Conservation (phyloP, 2,797 vertebrate species). For the Philypnodon macrostomus region DNA sequence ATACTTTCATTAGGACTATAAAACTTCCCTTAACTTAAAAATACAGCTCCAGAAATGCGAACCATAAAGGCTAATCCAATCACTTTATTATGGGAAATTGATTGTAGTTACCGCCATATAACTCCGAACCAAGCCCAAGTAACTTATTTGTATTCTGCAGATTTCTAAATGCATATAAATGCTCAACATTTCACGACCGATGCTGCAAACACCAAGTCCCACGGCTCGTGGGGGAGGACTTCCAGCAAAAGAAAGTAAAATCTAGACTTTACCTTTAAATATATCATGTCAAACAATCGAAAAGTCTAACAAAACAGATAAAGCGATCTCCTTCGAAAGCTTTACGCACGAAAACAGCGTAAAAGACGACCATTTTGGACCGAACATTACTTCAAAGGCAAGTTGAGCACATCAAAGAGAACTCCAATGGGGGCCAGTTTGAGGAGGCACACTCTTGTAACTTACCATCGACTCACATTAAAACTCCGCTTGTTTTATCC, state of each 20-base stretch:
- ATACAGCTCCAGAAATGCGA: constrained; percentile 15
- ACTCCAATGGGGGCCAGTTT: constrained; percentile 68
- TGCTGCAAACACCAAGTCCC: constrained; percentile 45
- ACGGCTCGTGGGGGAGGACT: constrained; percentile 55
- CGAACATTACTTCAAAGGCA: constrained; percentile 77
- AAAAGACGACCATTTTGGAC: constrained; percentile 57
- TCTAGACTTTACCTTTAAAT: constrained; percentile 13
- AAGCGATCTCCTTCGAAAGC: not conserved
- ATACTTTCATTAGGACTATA: not conserved
- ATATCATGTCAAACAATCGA: not conserved
- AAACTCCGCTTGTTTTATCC: constrained; percentile 57
- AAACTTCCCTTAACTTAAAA: not conserved
- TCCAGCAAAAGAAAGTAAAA: constrained; percentile 38
- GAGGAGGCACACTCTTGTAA: constrained; percentile 68
- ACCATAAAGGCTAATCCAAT: not conserved
- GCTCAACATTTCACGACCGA: constrained; percentile 25
- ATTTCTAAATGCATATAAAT: constrained; percentile 11
- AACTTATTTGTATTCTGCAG: not conserved
- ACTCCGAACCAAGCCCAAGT: not conserved
- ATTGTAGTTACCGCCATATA: not conserved
- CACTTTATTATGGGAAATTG: not conserved
- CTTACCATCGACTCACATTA: constrained; percentile 80
- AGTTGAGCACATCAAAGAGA: constrained; percentile 83
- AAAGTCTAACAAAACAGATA: not conserved
- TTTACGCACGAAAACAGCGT: constrained; percentile 55